Evolutionary conservation across 2,797 vertebrate genomes (phyloP).

Genomic region (Schizopygopsis pylzovi): DNA sequence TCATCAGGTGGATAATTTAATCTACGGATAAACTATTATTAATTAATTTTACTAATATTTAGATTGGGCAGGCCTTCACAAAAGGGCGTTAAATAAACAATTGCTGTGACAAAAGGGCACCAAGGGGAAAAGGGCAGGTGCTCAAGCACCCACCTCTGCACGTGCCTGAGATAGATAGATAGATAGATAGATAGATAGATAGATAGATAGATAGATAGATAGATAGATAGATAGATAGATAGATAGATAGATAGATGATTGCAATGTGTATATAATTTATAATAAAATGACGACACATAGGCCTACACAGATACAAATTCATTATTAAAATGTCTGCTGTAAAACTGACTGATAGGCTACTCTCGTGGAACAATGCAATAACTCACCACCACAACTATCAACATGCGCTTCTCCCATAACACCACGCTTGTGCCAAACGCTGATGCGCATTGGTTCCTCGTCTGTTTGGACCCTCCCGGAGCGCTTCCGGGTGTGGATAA

Average conservation of each 20-base stretch:
- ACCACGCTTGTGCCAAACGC: background rate
- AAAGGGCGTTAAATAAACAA: no score
- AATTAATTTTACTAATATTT: no score
- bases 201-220: background rate
- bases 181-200: background rate
- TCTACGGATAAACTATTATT: no score
- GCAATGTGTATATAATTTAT: background rate
- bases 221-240: background rate
- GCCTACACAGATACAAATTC: background rate
- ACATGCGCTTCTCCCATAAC: background rate
- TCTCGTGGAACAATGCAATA: background rate
- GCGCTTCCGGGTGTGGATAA: constrained; percentile 75
- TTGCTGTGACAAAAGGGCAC: no score
- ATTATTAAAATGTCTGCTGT: background rate
- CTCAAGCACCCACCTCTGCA: no score
- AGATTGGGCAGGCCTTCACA: no score
- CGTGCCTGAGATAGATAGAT: background rate
- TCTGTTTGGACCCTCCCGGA: constrained; percentile 57
- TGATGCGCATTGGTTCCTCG: constrained; percentile 20
- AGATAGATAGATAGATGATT: background rate
- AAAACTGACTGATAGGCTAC: background rate
- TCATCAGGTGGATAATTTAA: no score
- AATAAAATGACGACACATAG: background rate
- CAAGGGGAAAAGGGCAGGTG: no score
- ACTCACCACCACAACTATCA: background rate